These are phyloP conservation scores for Thamnaconus septentrionalis DNA, from an alignment of 2,113 vertebrate species.

Conservation along the genomic window DNA sequence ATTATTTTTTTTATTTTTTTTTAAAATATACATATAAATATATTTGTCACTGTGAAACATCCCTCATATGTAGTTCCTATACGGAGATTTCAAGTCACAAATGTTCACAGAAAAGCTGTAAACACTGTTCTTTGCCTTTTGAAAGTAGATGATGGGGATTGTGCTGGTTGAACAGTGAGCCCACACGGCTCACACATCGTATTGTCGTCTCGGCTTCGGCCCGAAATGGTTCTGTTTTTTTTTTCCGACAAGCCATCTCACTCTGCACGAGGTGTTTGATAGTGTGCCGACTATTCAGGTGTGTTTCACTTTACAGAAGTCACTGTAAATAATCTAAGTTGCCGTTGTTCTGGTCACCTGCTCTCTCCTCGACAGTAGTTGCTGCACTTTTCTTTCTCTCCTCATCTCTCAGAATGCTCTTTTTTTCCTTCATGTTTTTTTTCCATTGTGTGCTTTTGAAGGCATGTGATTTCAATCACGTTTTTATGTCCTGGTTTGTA, in stretches of 20 bases:
- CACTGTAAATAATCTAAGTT: slow-evolving; percentile 49
- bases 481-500: slow-evolving; percentile 35
- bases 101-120: slow-evolving; percentile 10
- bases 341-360: neutral
- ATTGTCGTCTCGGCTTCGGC: slow-evolving; percentile 18
- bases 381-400: neutral
- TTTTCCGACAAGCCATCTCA: slow-evolving; percentile 13
- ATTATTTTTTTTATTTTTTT: neutral
- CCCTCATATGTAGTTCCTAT: neutral
- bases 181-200: slow-evolving; percentile 2
- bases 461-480: slow-evolving; percentile 49
- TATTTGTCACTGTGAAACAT: neutral
- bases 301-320: slow-evolving; percentile 16
- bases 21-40: neutral
- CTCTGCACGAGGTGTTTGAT: slow-evolving; percentile 17
- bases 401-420: slow-evolving; percentile 22
- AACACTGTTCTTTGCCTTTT: slow-evolving; percentile 33
- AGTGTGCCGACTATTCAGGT: neutral
- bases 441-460: slow-evolving; percentile 43
- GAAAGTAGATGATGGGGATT: slow-evolving; percentile 21
- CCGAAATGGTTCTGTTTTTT: neutral
- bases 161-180: slow-evolving; percentile 8
- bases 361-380: neutral
- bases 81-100: slow-evolving; percentile 1
- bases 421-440: slow-evolving; percentile 30